These are phyloP conservation scores for Microcebus griseorufus DNA, from an alignment of 2,113 vertebrate species.

Conservation along the genomic window DNA sequence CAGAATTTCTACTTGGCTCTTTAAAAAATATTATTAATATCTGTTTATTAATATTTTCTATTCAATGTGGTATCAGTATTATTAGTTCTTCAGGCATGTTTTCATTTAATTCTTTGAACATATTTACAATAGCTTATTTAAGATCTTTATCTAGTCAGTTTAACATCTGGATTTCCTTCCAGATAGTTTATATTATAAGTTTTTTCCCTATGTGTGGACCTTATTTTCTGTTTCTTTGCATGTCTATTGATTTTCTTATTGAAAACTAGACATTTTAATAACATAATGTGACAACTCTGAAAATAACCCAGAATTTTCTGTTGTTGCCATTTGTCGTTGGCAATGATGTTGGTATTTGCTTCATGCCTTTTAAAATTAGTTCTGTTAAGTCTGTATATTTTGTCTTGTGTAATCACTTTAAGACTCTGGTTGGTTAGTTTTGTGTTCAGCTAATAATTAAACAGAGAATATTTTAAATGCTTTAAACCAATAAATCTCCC, in stretches of 20 bases:
- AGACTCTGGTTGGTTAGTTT: not conserved
- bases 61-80: not conserved
- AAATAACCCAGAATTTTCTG: not conserved
- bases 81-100: not conserved
- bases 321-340: not conserved
- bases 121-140: not conserved
- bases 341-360: not conserved
- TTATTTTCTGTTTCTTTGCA: not conserved
- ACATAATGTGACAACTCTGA: not conserved
- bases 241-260: not conserved
- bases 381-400: not conserved
- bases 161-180: not conserved
- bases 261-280: not conserved
- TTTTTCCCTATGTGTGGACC: not conserved
- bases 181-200: not conserved
- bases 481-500: not conserved
- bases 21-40: not conserved
- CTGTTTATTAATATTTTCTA: not conserved
- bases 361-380: not conserved
- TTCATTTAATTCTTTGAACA: not conserved
- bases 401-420: not conserved
- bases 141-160: not conserved
- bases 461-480: not conserved
- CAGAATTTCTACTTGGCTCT: not conserved
- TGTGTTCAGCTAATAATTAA: not conserved